Base-by-base conservation (phyloP, 2,888 invertebrate species). In the Agriopis marginaria region DNA sequence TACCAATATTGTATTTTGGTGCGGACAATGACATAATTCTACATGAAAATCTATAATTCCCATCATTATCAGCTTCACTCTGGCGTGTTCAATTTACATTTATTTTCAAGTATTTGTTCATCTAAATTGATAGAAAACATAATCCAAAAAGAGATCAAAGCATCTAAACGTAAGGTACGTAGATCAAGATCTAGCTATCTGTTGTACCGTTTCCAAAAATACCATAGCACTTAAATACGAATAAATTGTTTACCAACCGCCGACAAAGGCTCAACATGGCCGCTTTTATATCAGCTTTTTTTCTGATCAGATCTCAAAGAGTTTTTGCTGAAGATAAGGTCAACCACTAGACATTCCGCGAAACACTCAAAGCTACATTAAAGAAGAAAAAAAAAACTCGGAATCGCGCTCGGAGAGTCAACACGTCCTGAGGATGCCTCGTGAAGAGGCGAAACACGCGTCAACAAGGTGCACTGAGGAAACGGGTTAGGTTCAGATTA, bases 311-410 rank as follows among this genome's bases (percentile, higher is more conserved):
- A 47, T 47, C 12, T 47, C n/a, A n/a, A 47, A 47, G 12, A 47
- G 0, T 12, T 47, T 47, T 47, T 5, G 47, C 44, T 7, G 44
- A 56, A 6, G 47, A 66, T 62, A 66, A 69, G 56, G 66, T 68
- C 61, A 63, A 60, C 55, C 49, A 56, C 50, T 39, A 71, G 23
- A 49, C 32, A 32, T 66, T 54, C 32, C 10, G 11, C 12, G 45
- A 63, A 68, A 69, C 53, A 68, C 64, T 72, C 53, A 7, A 64
- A 32, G n/a, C 39, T 47, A 68, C 66, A 70, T 72, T 68, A 72
- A 74, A 74, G 12, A 53, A 59, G 59, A 50, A 54, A 49, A 23
- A 23, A 0, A 23, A 1, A 1, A 1, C 17, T 23, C 17, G 17
- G 17, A 0, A 23, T 23, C 17, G 17, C 17, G 17, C 2, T 23